These are phyloP conservation scores for western clawed frog (Xenopus tropicalis) DNA, from an alignment of 2,113 vertebrate species.

Conservation along the genomic window UCB_Xtro_10.0 CM004443.2:128500501-128501000, in stretches of 20 bases:
- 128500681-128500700: conserved; percentile 6
- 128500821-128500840: not conserved
- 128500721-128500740: not conserved
- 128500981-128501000: no score
- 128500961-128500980: no score
- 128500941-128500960: no score
- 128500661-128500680: conserved; percentile 5
- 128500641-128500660: not conserved
- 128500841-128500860: not conserved
- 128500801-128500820: no score
- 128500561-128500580: conserved; percentile 44
- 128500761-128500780: not conserved
- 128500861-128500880: not conserved
- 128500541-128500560: conserved; percentile 43
- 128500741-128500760: not conserved
- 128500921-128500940: no score
- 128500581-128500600: conserved; percentile 38
- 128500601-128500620: conserved; percentile 16
- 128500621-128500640: conserved; percentile 32
- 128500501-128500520: conserved; percentile 34
- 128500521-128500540: conserved; percentile 8
- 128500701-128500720: not conserved
- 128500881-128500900: not conserved
- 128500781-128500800: no score
- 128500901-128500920: no score